A percentile compares a stretch with the other conserved stretches of the same genome.
Conservation (phyloP, 1,140 invertebrate genomes). For the Caenorhabditis inopinata region DNA sequence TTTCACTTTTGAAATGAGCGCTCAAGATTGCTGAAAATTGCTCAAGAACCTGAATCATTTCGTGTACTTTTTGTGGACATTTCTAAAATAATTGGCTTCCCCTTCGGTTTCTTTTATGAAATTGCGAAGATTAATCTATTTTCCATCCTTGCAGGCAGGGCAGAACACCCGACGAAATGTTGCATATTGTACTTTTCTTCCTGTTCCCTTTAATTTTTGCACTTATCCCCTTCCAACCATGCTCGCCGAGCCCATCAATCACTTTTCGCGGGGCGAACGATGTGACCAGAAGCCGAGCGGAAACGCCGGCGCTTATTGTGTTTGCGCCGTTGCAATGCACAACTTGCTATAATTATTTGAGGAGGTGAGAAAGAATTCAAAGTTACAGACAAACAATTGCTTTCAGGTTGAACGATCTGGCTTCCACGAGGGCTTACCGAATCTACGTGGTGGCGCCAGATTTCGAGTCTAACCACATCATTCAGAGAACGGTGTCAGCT, state of each 20-base stretch:
- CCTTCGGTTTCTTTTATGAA: too few species aligned
- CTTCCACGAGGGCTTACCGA: neutral
- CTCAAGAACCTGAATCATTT: too few species aligned
- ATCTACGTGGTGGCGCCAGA: slow-evolving; percentile 1
- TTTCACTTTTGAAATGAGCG: too few species aligned
- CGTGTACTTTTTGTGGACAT: too few species aligned
- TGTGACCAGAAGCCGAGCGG: neutral
- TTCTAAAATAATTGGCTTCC: too few species aligned
- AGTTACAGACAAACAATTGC: neutral
- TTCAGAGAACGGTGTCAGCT: neutral
- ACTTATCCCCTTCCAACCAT: neutral
- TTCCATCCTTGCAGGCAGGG: too few species aligned
- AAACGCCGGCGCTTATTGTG: neutral
- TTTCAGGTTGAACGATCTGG: neutral
- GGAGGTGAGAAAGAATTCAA: neutral
- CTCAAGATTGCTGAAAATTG: too few species aligned
- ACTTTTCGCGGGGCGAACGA: neutral
- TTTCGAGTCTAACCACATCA: slow-evolving; percentile 12
- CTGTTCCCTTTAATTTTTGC: neutral
- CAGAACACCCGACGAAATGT: too few species aligned
- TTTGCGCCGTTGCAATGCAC: neutral
- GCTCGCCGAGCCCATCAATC: neutral
- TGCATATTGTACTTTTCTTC: neutral
- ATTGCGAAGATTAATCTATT: neutral
- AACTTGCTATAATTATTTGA: slow-evolving; percentile 9